These are phyloP conservation scores for Acanthosoma haemorrhoidale DNA, from an alignment of 2,888 invertebrate species.

Conservation along the genomic window DNA sequence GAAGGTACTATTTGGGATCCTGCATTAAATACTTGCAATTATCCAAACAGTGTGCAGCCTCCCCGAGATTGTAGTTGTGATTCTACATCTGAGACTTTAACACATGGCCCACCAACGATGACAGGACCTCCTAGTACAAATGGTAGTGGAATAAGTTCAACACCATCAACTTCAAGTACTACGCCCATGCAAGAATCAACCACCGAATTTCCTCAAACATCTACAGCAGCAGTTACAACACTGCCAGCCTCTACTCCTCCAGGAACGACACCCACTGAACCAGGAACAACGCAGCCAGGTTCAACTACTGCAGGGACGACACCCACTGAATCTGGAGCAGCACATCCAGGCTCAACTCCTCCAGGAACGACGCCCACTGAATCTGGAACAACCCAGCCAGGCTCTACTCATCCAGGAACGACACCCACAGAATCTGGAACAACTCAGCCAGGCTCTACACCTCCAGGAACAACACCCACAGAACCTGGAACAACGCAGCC, in stretches of 20 bases:
- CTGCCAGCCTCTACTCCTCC: constrained; percentile 32
- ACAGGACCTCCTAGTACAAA: constrained; percentile 42
- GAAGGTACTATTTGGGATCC: constrained; percentile 69
- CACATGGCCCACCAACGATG: no score
- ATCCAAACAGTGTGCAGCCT: constrained; percentile 61
- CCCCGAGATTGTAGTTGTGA: constrained; percentile 44
- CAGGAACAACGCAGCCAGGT: constrained; percentile 39
- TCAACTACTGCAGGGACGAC: constrained; percentile 38
- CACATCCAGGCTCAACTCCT: constrained; percentile 41
- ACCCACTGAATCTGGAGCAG: constrained; percentile 39
- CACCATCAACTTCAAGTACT: constrained; percentile 11
- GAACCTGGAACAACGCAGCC: constrained; percentile 41
- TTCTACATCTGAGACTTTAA: constrained; percentile 31
- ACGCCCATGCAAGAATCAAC: constrained; percentile 39
- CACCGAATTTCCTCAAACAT: constrained; percentile 42
- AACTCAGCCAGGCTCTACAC: constrained; percentile 29
- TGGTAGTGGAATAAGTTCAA: constrained; percentile 37
- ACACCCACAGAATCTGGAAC: constrained; percentile 43
- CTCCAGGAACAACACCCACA: constrained; percentile 26
- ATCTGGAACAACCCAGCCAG: constrained; percentile 13
- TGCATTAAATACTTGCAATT: constrained; percentile 60
- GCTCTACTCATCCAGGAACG: constrained; percentile 29
- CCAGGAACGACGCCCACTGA: constrained; percentile 42
- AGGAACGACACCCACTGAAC: constrained; percentile 42
- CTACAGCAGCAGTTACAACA: constrained; percentile 36